Conservation (phyloP, 2,888 invertebrate species). For the Amblyjoppa proteus region DNA sequence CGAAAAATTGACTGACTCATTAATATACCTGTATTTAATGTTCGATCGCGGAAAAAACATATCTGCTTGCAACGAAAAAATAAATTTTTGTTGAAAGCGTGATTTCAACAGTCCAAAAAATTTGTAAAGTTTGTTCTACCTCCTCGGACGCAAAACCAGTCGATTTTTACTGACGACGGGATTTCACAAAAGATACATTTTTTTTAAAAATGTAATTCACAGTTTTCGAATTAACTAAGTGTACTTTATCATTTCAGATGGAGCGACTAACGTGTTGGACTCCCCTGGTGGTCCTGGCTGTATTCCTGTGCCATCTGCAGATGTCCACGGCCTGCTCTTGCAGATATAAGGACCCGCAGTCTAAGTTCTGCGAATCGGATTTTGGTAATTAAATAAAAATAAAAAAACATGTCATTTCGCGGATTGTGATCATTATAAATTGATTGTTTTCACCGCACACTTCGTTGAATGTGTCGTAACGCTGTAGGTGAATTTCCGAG, state of each 20-base stretch:
- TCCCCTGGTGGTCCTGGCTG: conserved; percentile 82
- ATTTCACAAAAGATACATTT: not conserved
- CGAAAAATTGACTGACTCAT: no score
- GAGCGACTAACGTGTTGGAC: conserved; percentile 75
- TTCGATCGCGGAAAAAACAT: not conserved
- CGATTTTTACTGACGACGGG: not conserved
- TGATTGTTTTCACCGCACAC: not conserved
- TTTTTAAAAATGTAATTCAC: not conserved
- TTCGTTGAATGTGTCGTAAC: not conserved
- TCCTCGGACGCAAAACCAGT: no score
- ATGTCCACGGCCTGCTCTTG: conserved; percentile 89
- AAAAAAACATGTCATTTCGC: conserved; percentile 1
- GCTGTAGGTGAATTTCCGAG: not conserved
- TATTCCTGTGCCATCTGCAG: conserved; percentile 85
- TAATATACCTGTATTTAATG: no score
- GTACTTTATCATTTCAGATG: conserved; percentile 78
- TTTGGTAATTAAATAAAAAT: conserved; percentile 88
- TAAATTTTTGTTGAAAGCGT: not conserved
- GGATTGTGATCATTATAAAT: not conserved
- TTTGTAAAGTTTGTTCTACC: not conserved
- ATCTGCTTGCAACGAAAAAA: not conserved
- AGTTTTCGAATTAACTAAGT: conserved; percentile 9
- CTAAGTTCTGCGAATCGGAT: conserved; percentile 91
- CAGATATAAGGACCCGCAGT: conserved; percentile 90
- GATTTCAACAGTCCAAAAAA: not conserved